These are phyloP conservation scores for Sebastes trivittatus DNA, from an alignment of 2,797 vertebrate species.

Conservation along the genomic window DNA sequence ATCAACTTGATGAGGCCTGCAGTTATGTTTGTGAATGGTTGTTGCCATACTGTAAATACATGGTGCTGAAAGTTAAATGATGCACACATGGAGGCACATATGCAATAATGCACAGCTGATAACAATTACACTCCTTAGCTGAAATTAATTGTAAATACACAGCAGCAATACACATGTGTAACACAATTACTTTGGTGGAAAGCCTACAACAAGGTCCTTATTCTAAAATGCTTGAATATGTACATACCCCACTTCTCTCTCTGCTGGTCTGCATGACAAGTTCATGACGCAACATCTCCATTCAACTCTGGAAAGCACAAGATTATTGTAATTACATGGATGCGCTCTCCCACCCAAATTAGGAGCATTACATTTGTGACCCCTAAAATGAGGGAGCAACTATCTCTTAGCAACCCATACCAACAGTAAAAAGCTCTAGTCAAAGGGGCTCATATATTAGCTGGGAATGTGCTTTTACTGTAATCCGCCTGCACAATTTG, in stretches of 20 bases:
- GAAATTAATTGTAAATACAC: slow-evolving; percentile 61
- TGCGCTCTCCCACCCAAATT: slow-evolving; percentile 66
- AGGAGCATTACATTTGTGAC: slow-evolving; percentile 69
- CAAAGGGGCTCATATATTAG: slow-evolving; percentile 29
- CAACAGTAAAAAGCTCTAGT: slow-evolving; percentile 59
- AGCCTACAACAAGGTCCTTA: slow-evolving; percentile 18
- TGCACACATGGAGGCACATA: slow-evolving; percentile 56
- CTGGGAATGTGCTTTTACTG: slow-evolving; percentile 52
- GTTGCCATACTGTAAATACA: slow-evolving; percentile 45
- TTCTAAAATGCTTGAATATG: slow-evolving; percentile 29
- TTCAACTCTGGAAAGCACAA: slow-evolving; percentile 52
- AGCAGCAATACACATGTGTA: slow-evolving; percentile 25
- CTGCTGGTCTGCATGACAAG: slow-evolving; percentile 22
- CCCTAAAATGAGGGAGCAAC: slow-evolving; percentile 64
- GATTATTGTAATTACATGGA: slow-evolving; percentile 77
- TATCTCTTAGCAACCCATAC: slow-evolving; percentile 65
- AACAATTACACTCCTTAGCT: slow-evolving; percentile 60
- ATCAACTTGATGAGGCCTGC: slow-evolving; percentile 39
- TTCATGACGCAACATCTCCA: slow-evolving; percentile 52
- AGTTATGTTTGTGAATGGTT: slow-evolving; percentile 47
- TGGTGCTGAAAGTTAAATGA: slow-evolving; percentile 70
- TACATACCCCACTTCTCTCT: slow-evolving; percentile 5
- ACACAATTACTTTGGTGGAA: slow-evolving; percentile 22
- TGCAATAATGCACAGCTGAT: slow-evolving; percentile 62
- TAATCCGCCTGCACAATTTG: slow-evolving; percentile 58